phyloP scores from a whole-genome alignment of 2,797 vertebrate species.

The Uromys caudimaculatus region DNA sequence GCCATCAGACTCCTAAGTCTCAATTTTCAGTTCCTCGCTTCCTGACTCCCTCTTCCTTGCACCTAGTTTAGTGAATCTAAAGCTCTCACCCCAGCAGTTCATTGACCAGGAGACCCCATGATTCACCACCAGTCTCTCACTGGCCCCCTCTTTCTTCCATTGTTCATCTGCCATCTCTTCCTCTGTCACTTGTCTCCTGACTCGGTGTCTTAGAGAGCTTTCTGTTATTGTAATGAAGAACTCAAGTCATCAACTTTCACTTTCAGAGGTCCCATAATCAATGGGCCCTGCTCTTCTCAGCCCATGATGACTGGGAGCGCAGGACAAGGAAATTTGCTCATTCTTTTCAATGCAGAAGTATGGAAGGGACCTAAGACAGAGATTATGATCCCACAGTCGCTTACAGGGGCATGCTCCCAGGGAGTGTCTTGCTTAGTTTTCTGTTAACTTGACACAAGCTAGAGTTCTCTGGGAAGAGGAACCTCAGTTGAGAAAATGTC shows the following conservation, averaged over 20 bases:
- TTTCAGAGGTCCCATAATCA: neutral
- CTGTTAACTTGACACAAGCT: neutral
- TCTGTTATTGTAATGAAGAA: neutral
- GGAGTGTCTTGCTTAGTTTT: neutral
- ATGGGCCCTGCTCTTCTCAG: neutral
- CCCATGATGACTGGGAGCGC: too few relatives aligned
- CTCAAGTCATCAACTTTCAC: neutral
- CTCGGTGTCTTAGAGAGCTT: neutral
- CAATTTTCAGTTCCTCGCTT: neutral
- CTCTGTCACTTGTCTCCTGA: neutral
- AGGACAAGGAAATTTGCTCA: accelerated
- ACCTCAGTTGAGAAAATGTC: neutral
- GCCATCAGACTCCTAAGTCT: neutral
- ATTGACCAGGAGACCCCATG: neutral
- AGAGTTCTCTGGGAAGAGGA: neutral
- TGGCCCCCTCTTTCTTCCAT: neutral
- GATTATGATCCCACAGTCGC: neutral
- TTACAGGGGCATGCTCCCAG: too few relatives aligned
- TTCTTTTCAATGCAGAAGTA: neutral
- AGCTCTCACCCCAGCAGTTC: neutral
- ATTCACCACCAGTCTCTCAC: neutral
- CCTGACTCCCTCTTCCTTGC: neutral
- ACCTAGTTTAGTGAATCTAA: neutral
- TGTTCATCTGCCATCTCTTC: neutral
- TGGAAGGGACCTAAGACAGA: too few relatives aligned